Percentiles rank a stretch among this genome's conserved stretches.
phyloP scores from a whole-genome alignment of 2,113 vertebrate genomes.

The Cololabis saira region DNA sequence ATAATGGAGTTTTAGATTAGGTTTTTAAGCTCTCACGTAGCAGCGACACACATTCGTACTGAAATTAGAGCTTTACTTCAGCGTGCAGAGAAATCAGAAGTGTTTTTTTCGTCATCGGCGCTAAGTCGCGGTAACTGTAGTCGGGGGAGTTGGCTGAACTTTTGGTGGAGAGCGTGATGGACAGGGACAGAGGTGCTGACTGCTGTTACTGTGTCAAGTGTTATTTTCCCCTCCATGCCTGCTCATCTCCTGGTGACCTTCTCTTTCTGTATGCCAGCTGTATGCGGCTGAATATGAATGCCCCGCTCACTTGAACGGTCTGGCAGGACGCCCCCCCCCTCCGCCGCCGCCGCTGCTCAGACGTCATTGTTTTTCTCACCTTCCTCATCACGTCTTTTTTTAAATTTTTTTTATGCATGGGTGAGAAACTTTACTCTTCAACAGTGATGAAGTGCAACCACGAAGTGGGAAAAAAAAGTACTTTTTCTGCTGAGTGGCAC shows the following conservation, averaged over 20 bases:
- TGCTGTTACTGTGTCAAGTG: no score
- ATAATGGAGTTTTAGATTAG: not conserved
- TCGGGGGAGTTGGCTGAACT: not conserved
- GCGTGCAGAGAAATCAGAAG: not conserved
- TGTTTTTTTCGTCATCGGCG: not conserved
- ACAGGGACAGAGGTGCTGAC: no score
- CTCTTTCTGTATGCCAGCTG: slow-evolving; percentile 55
- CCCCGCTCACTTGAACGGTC: slow-evolving; percentile 49
- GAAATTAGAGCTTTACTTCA: not conserved
- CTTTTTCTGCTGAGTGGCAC: not conserved
- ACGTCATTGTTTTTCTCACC: slow-evolving; percentile 48
- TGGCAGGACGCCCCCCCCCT: slow-evolving; percentile 25
- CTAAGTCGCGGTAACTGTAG: not conserved
- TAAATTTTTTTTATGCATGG: slow-evolving; percentile 34
- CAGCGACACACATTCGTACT: not conserved
- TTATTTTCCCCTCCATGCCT: slow-evolving; percentile 19
- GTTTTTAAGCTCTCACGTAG: not conserved
- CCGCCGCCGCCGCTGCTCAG: slow-evolving; percentile 18
- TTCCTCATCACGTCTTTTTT: slow-evolving; percentile 54
- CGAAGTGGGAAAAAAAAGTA: slow-evolving; percentile 16
- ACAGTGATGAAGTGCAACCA: slow-evolving; percentile 1
- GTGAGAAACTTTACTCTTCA: slow-evolving; percentile 33
- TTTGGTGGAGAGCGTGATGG: slow-evolving; percentile 2
- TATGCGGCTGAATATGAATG: slow-evolving; percentile 68
- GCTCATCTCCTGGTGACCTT: slow-evolving; percentile 58